Conservation (phyloP, 2,888 invertebrate genomes). For the Rugalucina vietnamica region DNA sequence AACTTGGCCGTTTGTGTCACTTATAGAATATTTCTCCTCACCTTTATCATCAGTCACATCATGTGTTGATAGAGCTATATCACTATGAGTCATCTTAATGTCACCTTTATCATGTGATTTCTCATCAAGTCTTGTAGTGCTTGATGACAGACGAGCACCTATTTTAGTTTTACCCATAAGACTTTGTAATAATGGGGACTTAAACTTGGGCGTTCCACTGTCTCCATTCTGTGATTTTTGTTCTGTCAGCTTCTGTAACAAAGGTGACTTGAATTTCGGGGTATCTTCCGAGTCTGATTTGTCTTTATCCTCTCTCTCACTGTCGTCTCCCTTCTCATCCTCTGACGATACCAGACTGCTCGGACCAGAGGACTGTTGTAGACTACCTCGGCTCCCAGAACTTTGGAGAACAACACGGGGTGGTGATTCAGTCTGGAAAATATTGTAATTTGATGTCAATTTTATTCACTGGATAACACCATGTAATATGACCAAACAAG, state of each 20-base stretch:
- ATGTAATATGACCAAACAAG: too few species aligned
- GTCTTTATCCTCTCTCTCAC: constrained; percentile 50
- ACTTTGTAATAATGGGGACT: constrained; percentile 79
- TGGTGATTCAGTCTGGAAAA: constrained; percentile 65
- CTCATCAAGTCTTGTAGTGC: constrained; percentile 50
- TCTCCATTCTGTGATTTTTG: constrained; percentile 65
- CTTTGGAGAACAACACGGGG: too few species aligned
- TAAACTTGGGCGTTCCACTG: constrained; percentile 76
- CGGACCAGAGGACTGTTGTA: constrained; percentile 70
- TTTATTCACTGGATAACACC: too few species aligned
- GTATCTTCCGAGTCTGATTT: constrained; percentile 41
- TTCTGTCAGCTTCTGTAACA: constrained; percentile 78
- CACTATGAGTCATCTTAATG: constrained; percentile 35
- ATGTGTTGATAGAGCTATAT: not conserved
- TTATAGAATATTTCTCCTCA: constrained; percentile 24
- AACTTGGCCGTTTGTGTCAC: constrained; percentile 1
- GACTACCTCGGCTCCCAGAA: too few species aligned
- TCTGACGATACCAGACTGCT: constrained; percentile 70
- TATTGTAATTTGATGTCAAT: too few species aligned
- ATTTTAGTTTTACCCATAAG: constrained; percentile 77
- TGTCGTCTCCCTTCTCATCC: constrained; percentile 62
- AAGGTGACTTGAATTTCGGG: constrained; percentile 79
- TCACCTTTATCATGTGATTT: constrained; percentile 31
- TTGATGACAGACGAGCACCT: constrained; percentile 61
- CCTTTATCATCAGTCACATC: constrained; percentile 46